Evolutionary conservation across 2,113 vertebrate species (phyloP).

Genomic region (Tupaia tana): DNA sequence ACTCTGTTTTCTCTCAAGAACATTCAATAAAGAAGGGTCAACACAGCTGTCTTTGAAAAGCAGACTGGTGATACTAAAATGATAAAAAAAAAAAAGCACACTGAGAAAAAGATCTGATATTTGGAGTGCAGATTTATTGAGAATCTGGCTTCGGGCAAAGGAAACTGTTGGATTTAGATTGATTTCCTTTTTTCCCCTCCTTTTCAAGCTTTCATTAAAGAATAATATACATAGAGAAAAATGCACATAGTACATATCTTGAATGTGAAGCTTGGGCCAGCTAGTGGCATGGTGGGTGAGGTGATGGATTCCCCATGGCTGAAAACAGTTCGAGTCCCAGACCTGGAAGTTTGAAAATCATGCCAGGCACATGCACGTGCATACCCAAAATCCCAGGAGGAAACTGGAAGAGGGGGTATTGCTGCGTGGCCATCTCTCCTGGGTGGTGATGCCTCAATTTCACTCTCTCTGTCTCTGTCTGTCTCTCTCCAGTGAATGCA

Average conservation of each 20-base stretch:
- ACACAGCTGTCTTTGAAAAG: not conserved
- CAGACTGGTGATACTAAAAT: not conserved
- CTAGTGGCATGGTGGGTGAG: too few species aligned
- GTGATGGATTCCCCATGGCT: too few species aligned
- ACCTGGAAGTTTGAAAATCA: too few species aligned
- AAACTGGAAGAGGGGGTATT: too few species aligned
- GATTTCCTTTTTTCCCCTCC: not conserved
- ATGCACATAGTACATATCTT: not conserved
- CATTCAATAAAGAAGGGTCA: not conserved
- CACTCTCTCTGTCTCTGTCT: too few species aligned
- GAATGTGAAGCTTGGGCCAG: not conserved
- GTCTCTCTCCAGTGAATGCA: too few species aligned
- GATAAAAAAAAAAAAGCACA: not conserved
- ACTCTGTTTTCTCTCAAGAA: not conserved
- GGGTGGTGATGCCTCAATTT: too few species aligned
- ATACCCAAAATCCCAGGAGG: too few species aligned
- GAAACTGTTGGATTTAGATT: not conserved
- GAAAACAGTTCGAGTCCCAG: too few species aligned
- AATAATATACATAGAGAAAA: not conserved
- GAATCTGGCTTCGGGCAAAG: not conserved
- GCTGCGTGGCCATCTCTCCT: too few species aligned
- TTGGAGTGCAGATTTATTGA: not conserved
- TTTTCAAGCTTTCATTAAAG: not conserved
- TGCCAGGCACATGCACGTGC: too few species aligned
- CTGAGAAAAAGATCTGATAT: not conserved